phyloP scores from a whole-genome alignment of 2,888 invertebrate genomes.

The Liopterus haemorrhoidalis region DNA sequence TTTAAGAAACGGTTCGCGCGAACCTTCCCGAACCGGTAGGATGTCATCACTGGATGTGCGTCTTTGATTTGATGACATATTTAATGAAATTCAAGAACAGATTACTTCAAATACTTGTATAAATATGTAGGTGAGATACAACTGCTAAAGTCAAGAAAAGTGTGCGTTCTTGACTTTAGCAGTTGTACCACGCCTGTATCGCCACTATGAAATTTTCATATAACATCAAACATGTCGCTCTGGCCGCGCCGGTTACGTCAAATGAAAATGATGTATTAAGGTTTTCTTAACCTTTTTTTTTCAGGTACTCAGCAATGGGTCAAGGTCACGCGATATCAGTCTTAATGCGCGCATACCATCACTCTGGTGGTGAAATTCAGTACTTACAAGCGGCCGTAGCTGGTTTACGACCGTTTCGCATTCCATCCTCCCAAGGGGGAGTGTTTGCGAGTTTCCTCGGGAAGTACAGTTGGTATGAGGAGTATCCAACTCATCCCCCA shows the following conservation, averaged over 20 bases:
- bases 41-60: no score
- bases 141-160: no score
- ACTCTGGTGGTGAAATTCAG: conserved; percentile 64
- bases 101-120: no score
- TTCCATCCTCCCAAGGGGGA: conserved; percentile 69
- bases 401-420: conserved; percentile 73
- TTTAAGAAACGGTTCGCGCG: no score
- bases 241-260: no score
- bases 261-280: no score
- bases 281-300: conserved; percentile 8
- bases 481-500: conserved; percentile 93
- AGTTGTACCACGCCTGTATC: background rate
- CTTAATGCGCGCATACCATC: conserved; percentile 83
- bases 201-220: background rate
- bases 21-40: no score
- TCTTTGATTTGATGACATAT: no score
- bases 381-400: conserved; percentile 78
- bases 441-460: conserved; percentile 81
- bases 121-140: no score
- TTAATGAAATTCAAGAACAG: no score
- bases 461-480: conserved; percentile 92
- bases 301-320: conserved; percentile 93
- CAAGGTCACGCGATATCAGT: conserved; percentile 96
- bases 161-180: no score
- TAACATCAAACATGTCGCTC: background rate